Evolutionary conservation across 2,888 invertebrate species (phyloP), one percentile per base, ranked within the genome.

Genomic region (Perdita meconis): DNA sequence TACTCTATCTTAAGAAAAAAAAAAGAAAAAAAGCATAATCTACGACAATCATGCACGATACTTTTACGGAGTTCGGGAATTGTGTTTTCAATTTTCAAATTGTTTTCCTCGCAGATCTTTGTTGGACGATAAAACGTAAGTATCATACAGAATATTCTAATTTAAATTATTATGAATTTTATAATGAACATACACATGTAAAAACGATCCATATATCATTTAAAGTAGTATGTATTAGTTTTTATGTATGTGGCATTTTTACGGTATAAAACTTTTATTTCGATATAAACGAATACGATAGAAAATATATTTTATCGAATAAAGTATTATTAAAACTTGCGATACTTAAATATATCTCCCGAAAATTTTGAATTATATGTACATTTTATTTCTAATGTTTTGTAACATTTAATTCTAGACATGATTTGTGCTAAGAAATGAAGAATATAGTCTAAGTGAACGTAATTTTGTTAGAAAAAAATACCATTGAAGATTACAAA

Each of bases 321-420:
- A 73, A 74, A 73, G 10, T 12, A 51, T 73, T 63, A n/a, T 34
- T 56, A 50, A 73, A 57, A 56, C 40, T 40, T 56, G 36, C 24
- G 38, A 59, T 22, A 42, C 57, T 57, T 12, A 44, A 40, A 24
- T 30, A 36, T 4, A 64, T 22, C 34, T 44, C 30, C 50, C 44
- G 51, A 10, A 5, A 50, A 71, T 67, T 16, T 59, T 26, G 36
- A 56, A 38, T 72, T 55, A 74, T 30, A 40, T n/a, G n/a, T 74
- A 19, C 22, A 16, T 74, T 75, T 74, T 73, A 74, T 74, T 73
- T 74, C 51, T 55, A 74, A 75, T 59, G 4, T 65, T 59, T 74
- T 74, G 0, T 63, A 51, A 50, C 26, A 55, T 75, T 66, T 66
- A 44, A 66, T 74, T 75, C 22, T 59, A 56, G 67, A 75, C 12